phyloP scores from a whole-genome alignment of 2,113 vertebrate genomes.

The Ammospiza caudacuta region DNA sequence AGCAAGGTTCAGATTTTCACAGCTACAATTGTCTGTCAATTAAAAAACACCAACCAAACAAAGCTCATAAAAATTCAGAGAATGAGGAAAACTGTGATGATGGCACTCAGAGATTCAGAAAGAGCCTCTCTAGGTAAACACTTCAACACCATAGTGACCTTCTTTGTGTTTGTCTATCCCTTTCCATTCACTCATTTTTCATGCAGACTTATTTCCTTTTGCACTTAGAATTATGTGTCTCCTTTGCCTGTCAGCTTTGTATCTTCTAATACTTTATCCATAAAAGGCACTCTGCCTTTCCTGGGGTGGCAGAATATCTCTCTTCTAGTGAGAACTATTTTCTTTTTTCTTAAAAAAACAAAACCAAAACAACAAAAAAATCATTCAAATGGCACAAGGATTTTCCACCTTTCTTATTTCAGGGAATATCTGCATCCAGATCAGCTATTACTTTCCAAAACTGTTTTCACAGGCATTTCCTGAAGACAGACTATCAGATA shows the following conservation, averaged over 20 bases:
- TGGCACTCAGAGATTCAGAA: constrained; percentile 29
- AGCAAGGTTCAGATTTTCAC: not conserved
- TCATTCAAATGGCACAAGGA: not conserved
- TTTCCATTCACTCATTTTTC: constrained; percentile 16
- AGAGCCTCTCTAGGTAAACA: constrained; percentile 5
- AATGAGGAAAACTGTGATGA: constrained; percentile 26
- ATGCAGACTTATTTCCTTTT: constrained; percentile 14
- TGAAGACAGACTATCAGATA: constrained; percentile 28
- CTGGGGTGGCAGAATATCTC: not conserved
- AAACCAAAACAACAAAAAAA: not conserved
- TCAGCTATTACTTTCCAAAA: constrained; percentile 43
- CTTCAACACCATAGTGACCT: not conserved
- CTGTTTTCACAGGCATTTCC: constrained; percentile 72
- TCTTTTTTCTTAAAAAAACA: not conserved
- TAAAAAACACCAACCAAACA: not conserved
- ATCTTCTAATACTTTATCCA: not conserved
- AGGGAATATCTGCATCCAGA: constrained; percentile 41
- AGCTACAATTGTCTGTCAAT: not conserved
- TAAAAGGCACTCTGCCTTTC: not conserved
- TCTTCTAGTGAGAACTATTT: not conserved
- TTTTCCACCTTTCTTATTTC: constrained; percentile 39
- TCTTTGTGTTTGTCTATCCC: constrained; percentile 25
- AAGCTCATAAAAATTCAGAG: not conserved
- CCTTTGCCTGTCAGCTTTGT: not conserved
- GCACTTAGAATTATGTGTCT: not conserved